Evolutionary conservation across 1,140 invertebrate species (phyloP).

Genomic region (Stegodyphus mimosarum): DNA sequence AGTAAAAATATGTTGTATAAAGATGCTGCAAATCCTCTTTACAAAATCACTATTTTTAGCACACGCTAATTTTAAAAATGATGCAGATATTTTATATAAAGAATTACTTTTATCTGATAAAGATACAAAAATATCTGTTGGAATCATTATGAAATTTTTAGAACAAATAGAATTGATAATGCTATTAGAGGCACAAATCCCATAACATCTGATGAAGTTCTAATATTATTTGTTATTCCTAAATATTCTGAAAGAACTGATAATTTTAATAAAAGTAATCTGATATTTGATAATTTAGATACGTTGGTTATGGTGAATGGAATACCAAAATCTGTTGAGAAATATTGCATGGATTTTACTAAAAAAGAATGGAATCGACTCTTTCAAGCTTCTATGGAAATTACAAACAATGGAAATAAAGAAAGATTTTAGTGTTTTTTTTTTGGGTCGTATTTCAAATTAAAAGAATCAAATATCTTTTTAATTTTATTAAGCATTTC

Average conservation of each 20-base stretch:
- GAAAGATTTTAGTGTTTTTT: no score
- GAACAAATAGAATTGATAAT: constrained; percentile 17
- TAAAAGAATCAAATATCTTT: no score
- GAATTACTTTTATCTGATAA: constrained; percentile 8
- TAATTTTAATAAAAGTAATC: constrained; percentile 10
- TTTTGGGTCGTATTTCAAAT: no score
- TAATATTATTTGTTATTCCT: constrained; percentile 6
- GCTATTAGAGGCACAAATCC: not conserved
- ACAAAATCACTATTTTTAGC: constrained; percentile 23
- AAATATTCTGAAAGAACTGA: constrained; percentile 22
- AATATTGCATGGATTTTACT: no score
- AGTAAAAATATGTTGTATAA: constrained; percentile 12
- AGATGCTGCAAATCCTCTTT: not conserved
- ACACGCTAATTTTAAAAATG: constrained; percentile 11
- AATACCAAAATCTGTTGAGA: no score
- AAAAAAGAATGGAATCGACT: no score
- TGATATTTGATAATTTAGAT: constrained; percentile 34
- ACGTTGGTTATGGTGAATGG: not conserved
- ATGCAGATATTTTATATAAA: not conserved
- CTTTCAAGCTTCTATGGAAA: no score
- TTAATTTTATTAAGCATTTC: no score
- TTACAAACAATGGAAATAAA: no score
- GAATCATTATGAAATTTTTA: constrained; percentile 22
- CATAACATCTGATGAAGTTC: constrained; percentile 30
- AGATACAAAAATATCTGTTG: not conserved